Evolutionary conservation across 2,888 invertebrate species (phyloP).

Genomic region (Trisateles emortualis): DNA sequence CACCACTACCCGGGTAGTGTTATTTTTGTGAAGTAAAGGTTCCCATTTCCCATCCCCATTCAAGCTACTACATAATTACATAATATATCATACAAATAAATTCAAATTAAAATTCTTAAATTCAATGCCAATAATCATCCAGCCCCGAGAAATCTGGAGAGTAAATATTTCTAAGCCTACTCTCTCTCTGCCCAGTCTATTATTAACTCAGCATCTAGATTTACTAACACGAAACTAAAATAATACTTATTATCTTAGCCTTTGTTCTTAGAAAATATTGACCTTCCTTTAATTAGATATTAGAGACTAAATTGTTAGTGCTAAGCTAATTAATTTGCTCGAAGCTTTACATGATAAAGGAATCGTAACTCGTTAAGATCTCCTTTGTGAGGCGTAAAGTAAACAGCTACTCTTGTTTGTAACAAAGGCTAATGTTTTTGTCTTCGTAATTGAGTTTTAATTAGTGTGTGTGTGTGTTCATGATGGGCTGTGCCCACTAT

Average conservation of each 20-base stretch:
- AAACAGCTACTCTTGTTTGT: slow-evolving; percentile 29
- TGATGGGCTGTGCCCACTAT: slow-evolving; percentile 10
- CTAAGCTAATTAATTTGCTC: slow-evolving; percentile 38
- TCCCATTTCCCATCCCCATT: too few relatives aligned
- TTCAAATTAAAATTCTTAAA: too few relatives aligned
- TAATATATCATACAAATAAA: too few relatives aligned
- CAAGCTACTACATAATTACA: too few relatives aligned
- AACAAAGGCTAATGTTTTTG: slow-evolving; percentile 40
- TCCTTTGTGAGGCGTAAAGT: slow-evolving; percentile 37
- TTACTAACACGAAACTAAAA: not conserved
- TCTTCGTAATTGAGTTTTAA: slow-evolving; percentile 40
- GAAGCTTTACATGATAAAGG: slow-evolving; percentile 47
- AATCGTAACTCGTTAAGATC: slow-evolving; percentile 14
- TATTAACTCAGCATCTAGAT: not conserved
- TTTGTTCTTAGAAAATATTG: slow-evolving; percentile 18
- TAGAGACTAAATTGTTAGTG: slow-evolving; percentile 32
- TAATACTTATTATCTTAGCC: slow-evolving; percentile 8
- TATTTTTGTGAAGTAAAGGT: too few relatives aligned
- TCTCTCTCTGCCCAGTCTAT: too few relatives aligned
- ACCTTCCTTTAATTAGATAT: slow-evolving; percentile 33
- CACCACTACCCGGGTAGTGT: too few relatives aligned
- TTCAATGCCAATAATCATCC: too few relatives aligned
- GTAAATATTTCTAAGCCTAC: too few relatives aligned
- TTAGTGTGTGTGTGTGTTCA: slow-evolving; percentile 30
- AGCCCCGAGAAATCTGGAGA: too few relatives aligned